A percentile compares a stretch with the other conserved stretches of the same genome.
phyloP scores from a whole-genome alignment of 2,113 vertebrate species.

The human region GRCh38 chr11:116244001-116244500 shows the following conservation, averaged over 20 bases:
- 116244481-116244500: slow-evolving; percentile 77
- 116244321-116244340: not conserved
- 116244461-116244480: not conserved
- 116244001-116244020: not conserved
- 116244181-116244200: not conserved
- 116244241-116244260: not conserved
- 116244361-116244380: not conserved
- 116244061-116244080: not conserved
- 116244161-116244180: not conserved
- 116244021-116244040: not conserved
- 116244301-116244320: slow-evolving; percentile 5
- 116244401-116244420: slow-evolving; percentile 66
- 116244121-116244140: not conserved
- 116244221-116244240: slow-evolving; percentile 41
- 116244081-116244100: not conserved
- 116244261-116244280: not conserved
- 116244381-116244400: not conserved
- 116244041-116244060: not conserved
- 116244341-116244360: not conserved
- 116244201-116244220: not conserved
- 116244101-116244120: not conserved
- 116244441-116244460: slow-evolving; percentile 79
- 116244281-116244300: not conserved
- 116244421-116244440: slow-evolving; percentile 85
- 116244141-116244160: not conserved